phyloP scores from a whole-genome alignment of 2,888 invertebrate species.

The Nezara viridula region DNA sequence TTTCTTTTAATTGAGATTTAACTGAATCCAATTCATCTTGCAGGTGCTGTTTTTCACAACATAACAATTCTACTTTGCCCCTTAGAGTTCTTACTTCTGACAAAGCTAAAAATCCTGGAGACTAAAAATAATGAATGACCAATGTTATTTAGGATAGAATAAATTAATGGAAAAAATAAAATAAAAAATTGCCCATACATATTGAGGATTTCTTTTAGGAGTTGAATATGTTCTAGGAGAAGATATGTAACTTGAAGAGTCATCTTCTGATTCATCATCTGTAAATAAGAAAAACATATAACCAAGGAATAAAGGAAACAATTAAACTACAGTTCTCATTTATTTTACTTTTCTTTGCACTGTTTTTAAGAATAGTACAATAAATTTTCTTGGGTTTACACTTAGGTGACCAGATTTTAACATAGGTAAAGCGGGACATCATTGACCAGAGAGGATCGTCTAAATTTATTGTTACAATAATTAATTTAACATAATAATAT shows the following conservation, averaged over 20 bases:
- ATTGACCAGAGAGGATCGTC: too few species aligned
- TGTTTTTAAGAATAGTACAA: too few species aligned
- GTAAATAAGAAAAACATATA: neutral
- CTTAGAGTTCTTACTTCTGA: slow-evolving; percentile 58
- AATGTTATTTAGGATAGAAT: neutral
- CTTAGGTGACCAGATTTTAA: too few species aligned
- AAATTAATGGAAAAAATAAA: neutral
- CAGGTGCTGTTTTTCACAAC: slow-evolving; percentile 63
- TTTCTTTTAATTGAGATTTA: slow-evolving; percentile 47
- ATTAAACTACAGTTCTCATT: too few species aligned
- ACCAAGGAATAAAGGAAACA: too few species aligned
- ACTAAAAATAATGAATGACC: slow-evolving; percentile 10
- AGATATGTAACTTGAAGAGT: slow-evolving; percentile 48
- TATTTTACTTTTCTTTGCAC: too few species aligned
- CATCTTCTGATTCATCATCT: slow-evolving; percentile 53
- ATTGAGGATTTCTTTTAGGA: slow-evolving; percentile 37
- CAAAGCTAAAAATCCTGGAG: slow-evolving; percentile 51
- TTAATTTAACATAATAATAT: too few species aligned
- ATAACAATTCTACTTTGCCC: slow-evolving; percentile 61
- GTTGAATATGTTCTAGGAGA: slow-evolving; percentile 55
- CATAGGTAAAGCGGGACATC: too few species aligned
- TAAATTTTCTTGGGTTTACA: too few species aligned
- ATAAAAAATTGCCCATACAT: neutral
- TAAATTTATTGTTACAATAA: too few species aligned
- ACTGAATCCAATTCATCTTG: slow-evolving; percentile 61